A percentile compares a stretch with the other conserved stretches of the same genome.
Evolutionary conservation across 1,140 invertebrate species (phyloP).

Genomic region (Ladona fulva): DNA sequence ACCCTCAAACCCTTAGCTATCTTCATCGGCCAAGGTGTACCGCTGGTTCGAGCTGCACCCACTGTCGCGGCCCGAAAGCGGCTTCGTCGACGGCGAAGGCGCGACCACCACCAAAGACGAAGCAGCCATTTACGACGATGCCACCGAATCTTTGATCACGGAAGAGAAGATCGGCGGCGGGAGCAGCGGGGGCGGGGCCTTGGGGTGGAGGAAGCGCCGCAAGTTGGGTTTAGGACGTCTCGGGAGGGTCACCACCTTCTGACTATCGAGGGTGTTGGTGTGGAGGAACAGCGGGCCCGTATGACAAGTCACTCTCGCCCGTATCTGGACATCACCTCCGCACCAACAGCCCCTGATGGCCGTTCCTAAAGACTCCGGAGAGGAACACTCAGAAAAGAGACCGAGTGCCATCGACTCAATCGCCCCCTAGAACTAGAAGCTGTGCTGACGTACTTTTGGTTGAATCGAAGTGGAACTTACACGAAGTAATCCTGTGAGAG

Average conservation of each 20-base stretch:
- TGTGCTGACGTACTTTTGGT: no score
- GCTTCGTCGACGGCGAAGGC: constrained; percentile 52
- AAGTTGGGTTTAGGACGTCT: constrained; percentile 41
- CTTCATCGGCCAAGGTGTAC: constrained; percentile 58
- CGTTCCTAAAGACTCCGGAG: no score
- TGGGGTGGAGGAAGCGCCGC: constrained; percentile 25
- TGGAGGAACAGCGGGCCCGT: background rate
- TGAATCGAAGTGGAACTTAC: no score
- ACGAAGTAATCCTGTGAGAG: no score
- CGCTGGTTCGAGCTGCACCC: constrained; percentile 60
- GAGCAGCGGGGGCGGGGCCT: background rate
- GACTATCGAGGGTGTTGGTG: constrained; percentile 23
- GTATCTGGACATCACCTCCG: no score
- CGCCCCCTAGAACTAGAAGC: no score
- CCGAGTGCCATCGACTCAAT: no score
- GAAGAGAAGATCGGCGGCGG: background rate
- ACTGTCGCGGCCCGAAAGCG: constrained; percentile 58
- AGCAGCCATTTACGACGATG: constrained; percentile 44
- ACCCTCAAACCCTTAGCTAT: constrained; percentile 44
- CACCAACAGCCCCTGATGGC: no score
- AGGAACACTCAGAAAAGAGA: no score
- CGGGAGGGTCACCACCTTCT: constrained; percentile 54
- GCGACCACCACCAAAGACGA: constrained; percentile 24
- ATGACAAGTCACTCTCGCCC: no score
- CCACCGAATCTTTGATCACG: constrained; percentile 48